A percentile compares a stretch with the other conserved stretches of the same genome.
These are phyloP conservation scores for Microtus ochrogaster DNA, from an alignment of 2,113 vertebrate genomes.

Conservation along the genomic window DNA sequence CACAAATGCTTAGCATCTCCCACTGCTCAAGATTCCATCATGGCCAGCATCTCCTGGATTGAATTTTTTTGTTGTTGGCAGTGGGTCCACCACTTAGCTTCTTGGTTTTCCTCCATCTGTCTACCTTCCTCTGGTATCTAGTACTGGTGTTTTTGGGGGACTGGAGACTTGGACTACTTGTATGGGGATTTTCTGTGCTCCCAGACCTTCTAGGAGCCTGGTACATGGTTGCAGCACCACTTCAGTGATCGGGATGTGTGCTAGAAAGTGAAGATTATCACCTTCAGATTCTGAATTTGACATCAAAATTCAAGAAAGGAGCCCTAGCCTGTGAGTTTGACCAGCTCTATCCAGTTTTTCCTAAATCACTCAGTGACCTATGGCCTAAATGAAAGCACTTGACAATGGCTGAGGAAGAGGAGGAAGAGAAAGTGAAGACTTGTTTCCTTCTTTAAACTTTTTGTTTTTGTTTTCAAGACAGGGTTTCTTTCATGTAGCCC, in stretches of 20 bases:
- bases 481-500: background rate
- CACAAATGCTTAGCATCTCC: background rate
- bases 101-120: background rate
- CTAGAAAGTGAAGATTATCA: background rate
- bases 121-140: background rate
- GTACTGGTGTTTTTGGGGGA: background rate
- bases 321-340: background rate
- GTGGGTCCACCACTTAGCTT: background rate
- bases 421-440: constrained; percentile 1
- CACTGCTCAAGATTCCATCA: background rate
- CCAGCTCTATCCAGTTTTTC: background rate
- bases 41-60: background rate
- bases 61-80: background rate
- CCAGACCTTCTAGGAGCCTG: background rate
- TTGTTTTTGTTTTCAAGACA: background rate
- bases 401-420: background rate
- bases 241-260: background rate
- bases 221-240: background rate
- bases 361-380: background rate
- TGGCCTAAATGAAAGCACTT: constrained; percentile 10
- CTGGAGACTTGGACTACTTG: background rate
- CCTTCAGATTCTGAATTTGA: background rate
- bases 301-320: background rate
- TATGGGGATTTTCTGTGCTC: background rate
- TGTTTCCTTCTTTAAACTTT: background rate